phyloP scores from a whole-genome alignment of 2,888 invertebrate species.

The Cheiracanthium punctorium region DNA sequence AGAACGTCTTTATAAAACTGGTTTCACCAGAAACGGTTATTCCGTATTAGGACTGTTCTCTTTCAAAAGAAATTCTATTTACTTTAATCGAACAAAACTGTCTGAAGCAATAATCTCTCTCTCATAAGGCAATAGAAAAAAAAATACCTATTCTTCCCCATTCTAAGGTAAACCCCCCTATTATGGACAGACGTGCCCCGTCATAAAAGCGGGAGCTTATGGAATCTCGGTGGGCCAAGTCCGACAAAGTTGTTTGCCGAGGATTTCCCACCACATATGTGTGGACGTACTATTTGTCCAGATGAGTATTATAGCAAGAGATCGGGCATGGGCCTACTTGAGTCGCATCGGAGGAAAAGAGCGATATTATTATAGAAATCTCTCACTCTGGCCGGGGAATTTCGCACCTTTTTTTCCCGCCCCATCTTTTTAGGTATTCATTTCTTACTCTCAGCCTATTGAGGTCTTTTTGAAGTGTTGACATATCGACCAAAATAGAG shows the following conservation, averaged over 20 bases:
- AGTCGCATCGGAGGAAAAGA: not conserved
- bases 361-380: too few relatives aligned
- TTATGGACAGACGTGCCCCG: not conserved
- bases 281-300: not conserved
- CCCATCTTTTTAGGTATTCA: too few relatives aligned
- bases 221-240: not conserved
- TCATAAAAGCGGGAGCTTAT: conserved; percentile 27
- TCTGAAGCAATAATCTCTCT: not conserved
- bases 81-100: not conserved
- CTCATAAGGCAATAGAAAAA: too few relatives aligned
- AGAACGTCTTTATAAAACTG: too few relatives aligned
- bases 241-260: conserved; percentile 20
- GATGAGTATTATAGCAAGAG: conserved; percentile 9
- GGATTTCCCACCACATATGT: conserved; percentile 25
- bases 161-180: conserved; percentile 1
- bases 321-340: not conserved
- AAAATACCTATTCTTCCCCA: not conserved
- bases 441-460: too few relatives aligned
- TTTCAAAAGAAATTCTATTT: too few relatives aligned
- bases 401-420: too few relatives aligned
- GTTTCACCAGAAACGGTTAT: too few relatives aligned
- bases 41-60: too few relatives aligned
- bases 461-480: too few relatives aligned
- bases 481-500: too few relatives aligned
- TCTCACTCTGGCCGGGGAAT: too few relatives aligned